Evolutionary conservation across 2,888 invertebrate species (phyloP).

Genomic region (Amblyjoppa proteus): DNA sequence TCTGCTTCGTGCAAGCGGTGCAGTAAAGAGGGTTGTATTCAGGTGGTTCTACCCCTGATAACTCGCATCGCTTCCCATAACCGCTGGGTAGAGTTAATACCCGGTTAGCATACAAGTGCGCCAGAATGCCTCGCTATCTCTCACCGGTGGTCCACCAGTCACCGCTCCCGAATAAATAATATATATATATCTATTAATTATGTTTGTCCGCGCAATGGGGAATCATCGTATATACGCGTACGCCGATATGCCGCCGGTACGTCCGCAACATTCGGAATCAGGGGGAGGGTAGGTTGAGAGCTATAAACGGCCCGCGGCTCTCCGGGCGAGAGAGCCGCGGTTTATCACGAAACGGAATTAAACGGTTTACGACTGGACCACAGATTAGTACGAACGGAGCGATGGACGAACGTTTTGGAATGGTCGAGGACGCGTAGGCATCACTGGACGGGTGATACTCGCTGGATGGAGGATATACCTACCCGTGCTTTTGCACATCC

Average conservation of each 20-base stretch:
- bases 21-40: background rate
- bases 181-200: slow-evolving; percentile 84
- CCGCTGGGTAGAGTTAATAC: slow-evolving; percentile 21
- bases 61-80: slow-evolving; percentile 11
- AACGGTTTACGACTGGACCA: slow-evolving; percentile 85
- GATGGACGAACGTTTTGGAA: slow-evolving; percentile 81
- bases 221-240: slow-evolving; percentile 72
- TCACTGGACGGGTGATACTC: background rate
- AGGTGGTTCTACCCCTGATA: slow-evolving; percentile 16
- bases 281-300: slow-evolving; percentile 55
- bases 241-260: slow-evolving; percentile 52
- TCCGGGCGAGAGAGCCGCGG: slow-evolving; percentile 73
- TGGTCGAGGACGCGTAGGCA: slow-evolving; percentile 46
- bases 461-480: slow-evolving; percentile 12
- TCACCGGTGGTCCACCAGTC: slow-evolving; percentile 71
- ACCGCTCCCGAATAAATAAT: slow-evolving; percentile 60
- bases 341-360: slow-evolving; percentile 85
- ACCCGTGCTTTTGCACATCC: slow-evolving; percentile 20
- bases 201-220: slow-evolving; percentile 77
- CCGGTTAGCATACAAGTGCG: slow-evolving; percentile 18
- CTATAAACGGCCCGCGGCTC: slow-evolving; percentile 78
- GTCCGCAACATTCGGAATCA: slow-evolving; percentile 66
- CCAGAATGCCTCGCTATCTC: slow-evolving; percentile 43
- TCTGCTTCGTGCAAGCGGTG: background rate
- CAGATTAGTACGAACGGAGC: slow-evolving; percentile 83